Percentiles rank a stretch among this genome's conserved stretches.
These are phyloP conservation scores for Anarsia innoxiella DNA, from an alignment of 2,888 invertebrate genomes.

Conservation along the genomic window DNA sequence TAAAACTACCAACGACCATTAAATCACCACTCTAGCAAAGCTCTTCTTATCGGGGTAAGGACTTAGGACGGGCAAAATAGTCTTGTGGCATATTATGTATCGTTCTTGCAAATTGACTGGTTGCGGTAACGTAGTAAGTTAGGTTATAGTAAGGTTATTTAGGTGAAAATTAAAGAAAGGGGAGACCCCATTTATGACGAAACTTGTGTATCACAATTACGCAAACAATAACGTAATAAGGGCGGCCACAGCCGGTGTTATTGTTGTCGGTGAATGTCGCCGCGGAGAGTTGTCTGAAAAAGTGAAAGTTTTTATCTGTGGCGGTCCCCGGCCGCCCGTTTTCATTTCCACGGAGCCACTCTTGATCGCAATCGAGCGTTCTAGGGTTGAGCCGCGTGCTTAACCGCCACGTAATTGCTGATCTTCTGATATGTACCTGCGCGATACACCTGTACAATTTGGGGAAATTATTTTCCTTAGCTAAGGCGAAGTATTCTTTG, in stretches of 20 bases:
- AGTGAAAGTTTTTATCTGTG: conserved; percentile 71
- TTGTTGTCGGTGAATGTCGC: conserved; percentile 54
- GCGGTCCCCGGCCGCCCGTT: conserved; percentile 57
- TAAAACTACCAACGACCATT: conserved; percentile 50
- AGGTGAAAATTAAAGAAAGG: conserved; percentile 5
- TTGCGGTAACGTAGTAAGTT: too few relatives aligned
- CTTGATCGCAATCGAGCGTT: conserved; percentile 55
- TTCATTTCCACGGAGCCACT: conserved; percentile 59
- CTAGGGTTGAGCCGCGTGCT: conserved; percentile 40
- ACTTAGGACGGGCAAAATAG: conserved; percentile 17
- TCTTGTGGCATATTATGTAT: too few relatives aligned
- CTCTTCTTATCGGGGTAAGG: conserved; percentile 45
- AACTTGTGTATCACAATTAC: conserved; percentile 56
- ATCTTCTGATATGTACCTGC: conserved; percentile 26
- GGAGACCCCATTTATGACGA: conserved; percentile 27
- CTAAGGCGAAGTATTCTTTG: too few relatives aligned
- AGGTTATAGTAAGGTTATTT: too few relatives aligned
- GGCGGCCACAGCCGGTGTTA: conserved; percentile 51
- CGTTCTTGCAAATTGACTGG: too few relatives aligned
- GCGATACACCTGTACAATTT: conserved; percentile 15
- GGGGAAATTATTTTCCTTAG: conserved; percentile 9
- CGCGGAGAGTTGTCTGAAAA: conserved; percentile 59
- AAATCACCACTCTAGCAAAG: conserved; percentile 26
- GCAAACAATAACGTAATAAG: conserved; percentile 59
- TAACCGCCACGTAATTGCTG: conserved; percentile 38